phyloP scores from a whole-genome alignment of 2,797 vertebrate genomes.

The Rhinoraja longicauda region DNA sequence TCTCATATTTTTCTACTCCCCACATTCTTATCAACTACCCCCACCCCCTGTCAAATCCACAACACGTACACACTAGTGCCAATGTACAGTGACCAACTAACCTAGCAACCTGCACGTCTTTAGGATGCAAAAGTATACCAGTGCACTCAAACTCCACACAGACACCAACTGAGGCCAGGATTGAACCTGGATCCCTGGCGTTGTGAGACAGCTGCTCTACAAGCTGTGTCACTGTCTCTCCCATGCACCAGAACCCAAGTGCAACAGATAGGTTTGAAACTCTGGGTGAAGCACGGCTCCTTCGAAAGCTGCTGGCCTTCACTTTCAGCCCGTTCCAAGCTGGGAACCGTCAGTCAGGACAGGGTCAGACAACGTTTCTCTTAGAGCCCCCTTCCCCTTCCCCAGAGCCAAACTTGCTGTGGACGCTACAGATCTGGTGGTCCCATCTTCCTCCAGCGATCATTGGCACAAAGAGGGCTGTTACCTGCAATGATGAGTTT shows the following conservation, averaged over 20 bases:
- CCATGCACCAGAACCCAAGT: not conserved
- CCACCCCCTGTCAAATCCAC: too few species aligned
- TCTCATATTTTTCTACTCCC: too few species aligned
- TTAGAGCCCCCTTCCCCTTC: not conserved
- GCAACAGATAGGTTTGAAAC: not conserved
- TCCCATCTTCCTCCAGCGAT: not conserved
- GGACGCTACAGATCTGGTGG: not conserved
- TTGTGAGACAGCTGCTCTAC: too few species aligned
- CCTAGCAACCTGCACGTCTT: too few species aligned
- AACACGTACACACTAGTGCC: too few species aligned
- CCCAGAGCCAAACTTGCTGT: not conserved
- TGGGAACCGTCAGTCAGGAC: not conserved
- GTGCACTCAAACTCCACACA: too few species aligned
- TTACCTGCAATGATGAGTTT: slow-evolving; percentile 88
- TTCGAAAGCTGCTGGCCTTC: not conserved
- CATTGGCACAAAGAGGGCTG: not conserved
- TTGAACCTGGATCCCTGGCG: too few species aligned
- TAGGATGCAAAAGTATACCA: too few species aligned
- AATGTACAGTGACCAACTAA: too few species aligned
- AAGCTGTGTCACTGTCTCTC: too few species aligned
- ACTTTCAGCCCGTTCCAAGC: not conserved
- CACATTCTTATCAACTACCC: too few species aligned
- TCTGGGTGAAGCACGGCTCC: not conserved
- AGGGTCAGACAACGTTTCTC: not conserved
- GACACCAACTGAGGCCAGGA: too few species aligned